Base-by-base conservation (phyloP, 2,113 vertebrate species). In the Aegithalos caudatus region DNA sequence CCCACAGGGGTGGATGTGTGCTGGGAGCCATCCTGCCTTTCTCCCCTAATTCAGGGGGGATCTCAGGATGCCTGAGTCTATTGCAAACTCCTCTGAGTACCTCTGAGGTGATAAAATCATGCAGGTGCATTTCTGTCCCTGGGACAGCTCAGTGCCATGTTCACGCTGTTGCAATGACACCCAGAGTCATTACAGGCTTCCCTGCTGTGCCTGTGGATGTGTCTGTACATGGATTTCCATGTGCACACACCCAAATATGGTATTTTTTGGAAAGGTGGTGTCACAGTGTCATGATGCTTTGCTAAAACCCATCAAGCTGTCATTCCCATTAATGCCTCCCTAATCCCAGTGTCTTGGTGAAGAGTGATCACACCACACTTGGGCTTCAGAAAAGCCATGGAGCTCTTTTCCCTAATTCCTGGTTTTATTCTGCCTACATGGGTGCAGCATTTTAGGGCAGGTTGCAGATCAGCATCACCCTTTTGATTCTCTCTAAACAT, bases 1-100 rank as follows among this genome's bases (percentile, higher is more conserved):
- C 77, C 38, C 21, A 10, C 25, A 33, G 45, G 37, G 28, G 4
- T 45, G 27, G 33, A 25, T n/a, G 47, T 24, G 23, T 40, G 64
- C 60, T 86, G 64, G 56, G 60, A 95, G 25, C n/a, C 58, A 14
- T 35, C 37, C 80, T 21, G 16, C 3, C 0, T 44, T 35, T 51
- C 48, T 20, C 5, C 10, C 42, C 15, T 3, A 2, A 3, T 62
- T 22, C 9, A 29, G 24, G n/a, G 6, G 6, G 6, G 10, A 13
- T 6, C 31, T 69, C 0, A 0, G 14, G 44, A 16, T 56, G 12
- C 18, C 51, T 1, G 2, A 72, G 8, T 25, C 50, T 29, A 0
- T 21, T 60, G 67, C 48, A 38, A 51, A 42, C 29, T 71, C 62
- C 44, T 61, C 44, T 4, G 1, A 2, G 33, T 6, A 5, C 12